Evolutionary conservation across 2,797 vertebrate genomes (phyloP).

Genomic region (Pyrrhura leucotis): DNA sequence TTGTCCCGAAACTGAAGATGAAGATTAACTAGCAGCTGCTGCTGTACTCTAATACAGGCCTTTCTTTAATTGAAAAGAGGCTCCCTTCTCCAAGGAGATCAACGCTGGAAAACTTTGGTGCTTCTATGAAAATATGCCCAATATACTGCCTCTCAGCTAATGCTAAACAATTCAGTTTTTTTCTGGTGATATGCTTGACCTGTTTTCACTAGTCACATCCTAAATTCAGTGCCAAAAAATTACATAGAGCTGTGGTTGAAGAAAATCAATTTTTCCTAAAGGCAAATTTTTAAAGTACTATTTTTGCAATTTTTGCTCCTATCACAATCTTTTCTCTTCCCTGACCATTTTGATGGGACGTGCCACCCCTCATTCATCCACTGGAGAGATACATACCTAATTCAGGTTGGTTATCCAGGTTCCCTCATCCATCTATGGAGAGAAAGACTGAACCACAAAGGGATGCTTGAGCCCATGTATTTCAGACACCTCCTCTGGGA

Average conservation of each 20-base stretch:
- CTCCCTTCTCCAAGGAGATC: neutral
- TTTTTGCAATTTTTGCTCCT: neutral
- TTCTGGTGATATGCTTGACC: neutral
- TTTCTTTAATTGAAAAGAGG: constrained; percentile 12
- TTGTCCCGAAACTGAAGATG: constrained; percentile 46
- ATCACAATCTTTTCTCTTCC: neutral
- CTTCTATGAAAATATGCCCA: neutral
- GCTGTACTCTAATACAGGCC: neutral
- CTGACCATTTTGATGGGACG: neutral
- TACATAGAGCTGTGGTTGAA: neutral
- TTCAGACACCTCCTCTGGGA: neutral
- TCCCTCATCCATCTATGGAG: neutral
- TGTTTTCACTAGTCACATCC: neutral
- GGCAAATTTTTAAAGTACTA: neutral
- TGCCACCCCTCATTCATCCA: neutral
- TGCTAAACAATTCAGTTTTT: neutral
- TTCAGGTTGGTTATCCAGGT: neutral
- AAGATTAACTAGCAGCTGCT: constrained; percentile 69
- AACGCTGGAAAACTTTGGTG: neutral
- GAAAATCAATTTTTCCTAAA: neutral
- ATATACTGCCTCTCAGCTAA: neutral
- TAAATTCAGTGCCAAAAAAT: neutral
- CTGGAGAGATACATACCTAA: neutral
- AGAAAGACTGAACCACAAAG: neutral
- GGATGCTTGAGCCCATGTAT: neutral